phyloP scores from a whole-genome alignment of 1,140 invertebrate species.

The Dendroctonus valens region DNA sequence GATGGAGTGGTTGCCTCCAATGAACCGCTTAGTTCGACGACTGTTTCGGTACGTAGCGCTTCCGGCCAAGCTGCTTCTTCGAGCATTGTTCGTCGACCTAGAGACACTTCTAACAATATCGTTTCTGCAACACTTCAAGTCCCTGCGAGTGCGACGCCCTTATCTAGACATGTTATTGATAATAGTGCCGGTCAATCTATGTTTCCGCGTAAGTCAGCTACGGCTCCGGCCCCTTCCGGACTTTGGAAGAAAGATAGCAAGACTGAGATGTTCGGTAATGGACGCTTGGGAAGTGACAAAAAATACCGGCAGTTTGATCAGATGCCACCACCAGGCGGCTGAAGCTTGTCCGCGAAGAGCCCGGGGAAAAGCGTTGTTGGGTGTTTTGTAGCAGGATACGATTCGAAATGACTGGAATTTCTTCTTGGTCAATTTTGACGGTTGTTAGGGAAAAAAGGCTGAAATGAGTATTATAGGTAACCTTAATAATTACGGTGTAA shows the following conservation, averaged over 20 bases:
- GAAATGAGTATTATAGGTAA: conserved; percentile 32
- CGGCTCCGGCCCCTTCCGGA: neutral
- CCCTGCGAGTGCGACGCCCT: conserved; percentile 34
- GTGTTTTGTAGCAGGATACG: conserved; percentile 40
- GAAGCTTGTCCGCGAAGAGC: conserved; percentile 22
- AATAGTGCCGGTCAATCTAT: conserved; percentile 14
- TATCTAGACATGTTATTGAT: conserved; percentile 4
- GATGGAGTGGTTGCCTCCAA: conserved; percentile 45
- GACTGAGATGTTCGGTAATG: conserved; percentile 36
- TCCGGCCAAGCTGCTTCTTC: conserved; percentile 1
- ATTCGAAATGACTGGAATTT: conserved; percentile 37
- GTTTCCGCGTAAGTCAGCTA: conserved; percentile 5
- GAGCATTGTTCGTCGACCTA: neutral
- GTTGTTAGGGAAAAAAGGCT: conserved; percentile 28
- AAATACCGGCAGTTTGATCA: conserved; percentile 36
- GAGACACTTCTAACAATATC: conserved; percentile 13
- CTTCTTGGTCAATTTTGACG: conserved; percentile 27
- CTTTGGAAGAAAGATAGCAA: conserved; percentile 10
- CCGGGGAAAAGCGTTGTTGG: conserved; percentile 42
- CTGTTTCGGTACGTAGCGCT: conserved; percentile 9
- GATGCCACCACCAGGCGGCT: conserved; percentile 36
- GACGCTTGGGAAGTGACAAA: conserved; percentile 39
- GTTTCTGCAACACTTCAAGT: conserved; percentile 27
- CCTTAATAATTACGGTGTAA: conserved; percentile 13
- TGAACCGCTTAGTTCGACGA: conserved; percentile 8